Evolutionary conservation across 2,888 invertebrate species (phyloP), one percentile per base, ranked within the genome.

Genomic region (Adelognathus sp.): DNA sequence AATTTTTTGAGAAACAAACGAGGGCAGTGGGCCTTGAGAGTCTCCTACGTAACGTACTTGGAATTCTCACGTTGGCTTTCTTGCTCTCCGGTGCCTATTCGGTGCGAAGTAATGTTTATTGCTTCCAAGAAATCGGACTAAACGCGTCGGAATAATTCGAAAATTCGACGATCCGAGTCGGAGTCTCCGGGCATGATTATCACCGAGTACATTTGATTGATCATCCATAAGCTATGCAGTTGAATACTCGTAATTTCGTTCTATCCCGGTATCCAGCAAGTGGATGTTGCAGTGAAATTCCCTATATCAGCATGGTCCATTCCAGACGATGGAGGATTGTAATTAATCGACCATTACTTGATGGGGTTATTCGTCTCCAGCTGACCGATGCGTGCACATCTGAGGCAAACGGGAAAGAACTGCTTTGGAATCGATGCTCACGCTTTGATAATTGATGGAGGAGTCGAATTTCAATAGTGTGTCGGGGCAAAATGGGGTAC

Each of bases 1-100:
- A 66, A 54, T 54, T 66, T n/a, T n/a, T 66, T 24, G 33, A 27
- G 24, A 54, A 33, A 52, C 33, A 39, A 66, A 54, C 52, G 39
- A 21, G 66, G 39, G 54, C 54, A 39, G 52, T 27, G 66, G 16
- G 3, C 27, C 66, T 66, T 52, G 36, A 33, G 66, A 66, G 66
- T 16, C 66, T 52, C 36, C 33, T 66, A 39, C 66, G 29, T 66
- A 66, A n/a, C 36, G 66, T 33, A 52, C 50, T 54, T 27, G 24
- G 39, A 54, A 66, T 66, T 66, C 66, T 24, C 52, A 7, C 24
- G 11, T 4, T 11, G 11, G 24, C 5, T 39, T 39, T 54, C 16
- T 33, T 27, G 52, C 39, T 14, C 66, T 27, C 0, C 52, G n/a
- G 4, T n/a, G 21, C 33, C n/a, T 27, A 4, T 39, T 39, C 33